These are phyloP conservation scores for Hypolimnas misippus DNA, from an alignment of 2,888 invertebrate species.

Conservation along the genomic window DNA sequence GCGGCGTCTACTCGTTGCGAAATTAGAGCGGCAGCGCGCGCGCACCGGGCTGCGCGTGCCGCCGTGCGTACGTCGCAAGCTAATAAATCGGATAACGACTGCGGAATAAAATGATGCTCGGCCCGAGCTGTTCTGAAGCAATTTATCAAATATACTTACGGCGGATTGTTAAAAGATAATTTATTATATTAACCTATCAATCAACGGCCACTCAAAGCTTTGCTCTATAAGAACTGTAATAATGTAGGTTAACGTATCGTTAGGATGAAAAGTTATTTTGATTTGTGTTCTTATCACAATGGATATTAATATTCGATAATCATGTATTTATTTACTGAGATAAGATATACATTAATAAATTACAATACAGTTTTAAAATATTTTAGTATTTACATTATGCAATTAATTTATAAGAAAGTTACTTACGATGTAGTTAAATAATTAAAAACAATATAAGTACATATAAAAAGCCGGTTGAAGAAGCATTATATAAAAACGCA, in stretches of 20 bases:
- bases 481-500: neutral
- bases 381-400: too few relatives aligned
- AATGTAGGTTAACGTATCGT: conserved; percentile 2
- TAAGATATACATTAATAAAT: neutral
- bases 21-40: conserved; percentile 69
- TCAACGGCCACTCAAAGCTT: conserved; percentile 16
- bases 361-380: too few relatives aligned
- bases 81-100: conserved; percentile 47
- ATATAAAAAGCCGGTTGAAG: too few relatives aligned
- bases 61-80: conserved; percentile 44
- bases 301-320: too few relatives aligned
- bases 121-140: conserved; percentile 26
- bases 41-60: conserved; percentile 47
- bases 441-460: neutral
- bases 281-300: neutral
- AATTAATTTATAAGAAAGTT: too few relatives aligned
- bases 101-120: conserved; percentile 43
- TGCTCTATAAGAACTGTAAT: conserved; percentile 6
- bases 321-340: too few relatives aligned
- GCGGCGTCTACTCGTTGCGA: conserved; percentile 67
- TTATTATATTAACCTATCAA: conserved; percentile 35
- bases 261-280: conserved; percentile 8
- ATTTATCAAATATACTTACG: conserved; percentile 40
- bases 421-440: too few relatives aligned
- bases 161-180: conserved; percentile 43